These are phyloP conservation scores for Phrynocephalus guinanensis DNA, from an alignment of 2,797 vertebrate species.

Conservation along the genomic window DNA sequence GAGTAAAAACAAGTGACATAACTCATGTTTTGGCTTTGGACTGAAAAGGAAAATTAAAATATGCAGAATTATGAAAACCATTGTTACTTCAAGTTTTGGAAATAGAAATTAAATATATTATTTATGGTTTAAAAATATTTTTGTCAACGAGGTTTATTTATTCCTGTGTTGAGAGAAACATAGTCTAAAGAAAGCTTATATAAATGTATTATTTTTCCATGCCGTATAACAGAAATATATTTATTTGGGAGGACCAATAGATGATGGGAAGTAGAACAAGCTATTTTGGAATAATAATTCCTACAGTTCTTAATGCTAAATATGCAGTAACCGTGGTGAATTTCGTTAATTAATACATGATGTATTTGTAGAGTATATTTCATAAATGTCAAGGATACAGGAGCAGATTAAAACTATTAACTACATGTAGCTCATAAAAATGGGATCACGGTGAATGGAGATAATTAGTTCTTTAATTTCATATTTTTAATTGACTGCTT, in stretches of 20 bases:
- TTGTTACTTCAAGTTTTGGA: not conserved
- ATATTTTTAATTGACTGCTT: constrained; percentile 71
- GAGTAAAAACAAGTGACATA: not conserved
- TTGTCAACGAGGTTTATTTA: no score
- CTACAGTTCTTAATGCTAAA: constrained; percentile 34
- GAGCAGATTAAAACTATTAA: constrained; percentile 64
- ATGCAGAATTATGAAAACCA: accelerated
- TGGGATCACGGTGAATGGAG: constrained; percentile 48
- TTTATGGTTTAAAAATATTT: not conserved
- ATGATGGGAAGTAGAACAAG: not conserved
- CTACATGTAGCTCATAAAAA: constrained; percentile 61
- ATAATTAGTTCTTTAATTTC: constrained; percentile 71
- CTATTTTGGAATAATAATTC: constrained; percentile 24
- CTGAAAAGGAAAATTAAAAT: not conserved
- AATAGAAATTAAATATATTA: not conserved
- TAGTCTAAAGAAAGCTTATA: not conserved
- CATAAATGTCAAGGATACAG: constrained; percentile 65
- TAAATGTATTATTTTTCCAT: constrained; percentile 34
- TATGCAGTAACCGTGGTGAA: constrained; percentile 43
- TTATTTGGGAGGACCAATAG: not conserved
- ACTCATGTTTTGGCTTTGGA: not conserved
- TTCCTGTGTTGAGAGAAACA: not conserved
- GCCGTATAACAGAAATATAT: constrained; percentile 2
- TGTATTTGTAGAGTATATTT: constrained; percentile 57
- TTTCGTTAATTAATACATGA: constrained; percentile 55